Evolutionary conservation across 2,797 vertebrate genomes (phyloP).

Genomic region (Anguilla megastoma): DNA sequence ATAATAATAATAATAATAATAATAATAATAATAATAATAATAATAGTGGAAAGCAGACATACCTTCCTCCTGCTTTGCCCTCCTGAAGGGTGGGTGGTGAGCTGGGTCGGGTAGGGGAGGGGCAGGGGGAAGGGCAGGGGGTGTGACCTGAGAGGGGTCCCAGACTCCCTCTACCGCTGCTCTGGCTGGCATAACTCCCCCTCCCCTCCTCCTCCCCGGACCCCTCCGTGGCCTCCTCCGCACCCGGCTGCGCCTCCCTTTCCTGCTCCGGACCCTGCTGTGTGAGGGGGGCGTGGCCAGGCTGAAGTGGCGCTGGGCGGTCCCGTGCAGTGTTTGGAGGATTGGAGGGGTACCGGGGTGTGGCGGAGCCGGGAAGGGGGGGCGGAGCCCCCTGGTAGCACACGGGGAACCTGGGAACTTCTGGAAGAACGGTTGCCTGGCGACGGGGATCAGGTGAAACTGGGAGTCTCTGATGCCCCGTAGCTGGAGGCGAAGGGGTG

Average conservation of each 20-base stretch:
- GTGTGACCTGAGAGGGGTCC: conserved; percentile 60
- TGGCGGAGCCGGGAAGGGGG: conserved; percentile 35
- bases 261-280: conserved; percentile 37
- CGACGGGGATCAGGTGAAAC: conserved; percentile 40
- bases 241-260: conserved; percentile 38
- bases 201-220: conserved; percentile 52
- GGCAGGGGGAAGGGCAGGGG: conserved; percentile 64
- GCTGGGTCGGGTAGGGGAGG: conserved; percentile 62
- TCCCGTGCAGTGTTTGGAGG: conserved; percentile 22
- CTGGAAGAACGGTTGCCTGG: conserved; percentile 33
- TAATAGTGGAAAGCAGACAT: conserved; percentile 7
- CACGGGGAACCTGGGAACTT: conserved; percentile 47
- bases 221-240: conserved; percentile 41
- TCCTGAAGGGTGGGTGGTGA: conserved; percentile 65
- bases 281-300: conserved; percentile 36
- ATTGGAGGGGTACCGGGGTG: neutral
- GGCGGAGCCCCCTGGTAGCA: conserved; percentile 42
- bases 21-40: no score
- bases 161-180: conserved; percentile 89
- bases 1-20: no score
- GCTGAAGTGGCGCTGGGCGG: conserved; percentile 17
- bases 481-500: neutral
- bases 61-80: conserved; percentile 59
- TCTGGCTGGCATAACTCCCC: conserved; percentile 80
- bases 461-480: conserved; percentile 9